phyloP scores from a whole-genome alignment of 2,888 invertebrate species.

The Rhorus exstirpatorius region DNA sequence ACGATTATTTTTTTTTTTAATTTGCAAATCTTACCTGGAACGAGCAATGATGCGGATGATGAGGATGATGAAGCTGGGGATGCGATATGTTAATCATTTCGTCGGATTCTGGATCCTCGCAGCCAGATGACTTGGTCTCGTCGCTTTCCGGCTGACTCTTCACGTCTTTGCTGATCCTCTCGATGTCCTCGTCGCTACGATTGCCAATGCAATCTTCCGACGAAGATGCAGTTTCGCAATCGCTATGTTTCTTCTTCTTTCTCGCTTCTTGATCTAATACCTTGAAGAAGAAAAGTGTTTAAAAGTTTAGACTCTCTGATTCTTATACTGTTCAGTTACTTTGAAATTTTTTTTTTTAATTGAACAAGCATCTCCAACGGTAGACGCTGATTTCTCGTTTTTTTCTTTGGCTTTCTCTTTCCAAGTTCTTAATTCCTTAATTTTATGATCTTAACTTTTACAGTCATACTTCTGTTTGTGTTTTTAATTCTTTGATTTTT shows the following conservation, averaged over 20 bases:
- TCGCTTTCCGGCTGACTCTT: constrained; percentile 52
- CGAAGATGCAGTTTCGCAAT: constrained; percentile 68
- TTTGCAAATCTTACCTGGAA: constrained; percentile 90
- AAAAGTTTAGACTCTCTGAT: constrained; percentile 7
- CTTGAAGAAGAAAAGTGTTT: constrained; percentile 63
- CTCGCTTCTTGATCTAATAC: constrained; percentile 77
- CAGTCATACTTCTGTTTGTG: too few relatives aligned
- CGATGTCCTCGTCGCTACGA: constrained; percentile 78
- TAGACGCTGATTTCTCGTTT: too few relatives aligned
- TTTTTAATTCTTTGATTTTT: too few relatives aligned
- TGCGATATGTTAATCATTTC: constrained; percentile 89
- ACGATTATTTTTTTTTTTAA: constrained; percentile 3
- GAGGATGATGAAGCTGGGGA: constrained; percentile 88
- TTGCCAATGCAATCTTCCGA: constrained; percentile 83
- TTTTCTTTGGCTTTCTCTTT: too few relatives aligned
- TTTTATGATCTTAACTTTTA: too few relatives aligned
- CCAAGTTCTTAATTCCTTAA: too few relatives aligned
- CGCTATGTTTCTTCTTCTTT: constrained; percentile 73
- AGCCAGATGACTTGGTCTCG: constrained; percentile 76
- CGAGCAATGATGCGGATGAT: constrained; percentile 88
- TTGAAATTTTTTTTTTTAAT: too few relatives aligned
- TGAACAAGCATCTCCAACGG: too few relatives aligned
- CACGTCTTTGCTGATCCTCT: constrained; percentile 75
- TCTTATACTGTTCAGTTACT: not conserved
- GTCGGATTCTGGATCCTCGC: constrained; percentile 87